Conservation (phyloP, 2,113 vertebrate species). For the Indicator indicator region DNA sequence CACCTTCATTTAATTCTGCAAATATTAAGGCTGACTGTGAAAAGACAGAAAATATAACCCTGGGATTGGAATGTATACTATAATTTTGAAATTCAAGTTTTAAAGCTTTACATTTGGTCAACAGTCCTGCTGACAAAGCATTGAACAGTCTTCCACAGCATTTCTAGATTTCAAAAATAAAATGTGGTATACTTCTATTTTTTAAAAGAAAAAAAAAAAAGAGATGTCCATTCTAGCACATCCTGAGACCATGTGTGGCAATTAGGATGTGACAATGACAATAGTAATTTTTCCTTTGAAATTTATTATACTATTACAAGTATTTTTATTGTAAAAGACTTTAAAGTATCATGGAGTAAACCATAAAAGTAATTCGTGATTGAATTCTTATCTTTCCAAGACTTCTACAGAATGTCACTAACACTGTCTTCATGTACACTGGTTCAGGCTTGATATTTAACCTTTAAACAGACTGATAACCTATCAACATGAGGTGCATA, state of each 20-base stretch:
- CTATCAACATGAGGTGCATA: background rate
- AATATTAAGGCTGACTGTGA: background rate
- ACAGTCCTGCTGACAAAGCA: background rate
- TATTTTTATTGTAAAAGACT: background rate
- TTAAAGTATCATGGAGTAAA: background rate
- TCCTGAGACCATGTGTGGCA: background rate
- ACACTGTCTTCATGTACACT: fast-evolving
- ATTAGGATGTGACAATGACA: background rate
- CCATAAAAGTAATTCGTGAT: background rate
- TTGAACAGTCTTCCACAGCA: background rate
- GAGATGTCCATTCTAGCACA: background rate
- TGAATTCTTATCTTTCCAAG: background rate
- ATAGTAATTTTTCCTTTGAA: background rate
- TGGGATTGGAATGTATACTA: background rate
- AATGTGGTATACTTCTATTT: background rate
- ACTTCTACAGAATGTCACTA: background rate
- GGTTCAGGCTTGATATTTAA: background rate
- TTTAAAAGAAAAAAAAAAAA: background rate
- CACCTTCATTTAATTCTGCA: background rate
- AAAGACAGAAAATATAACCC: background rate
- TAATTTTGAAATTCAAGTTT: background rate
- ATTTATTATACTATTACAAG: background rate
- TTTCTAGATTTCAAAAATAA: background rate
- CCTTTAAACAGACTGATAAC: background rate
- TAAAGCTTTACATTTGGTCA: background rate